A percentile compares a stretch with the other conserved stretches of the same genome.
Conservation (phyloP, 2,797 vertebrate species). For the Melopsittacus undulatus region DNA sequence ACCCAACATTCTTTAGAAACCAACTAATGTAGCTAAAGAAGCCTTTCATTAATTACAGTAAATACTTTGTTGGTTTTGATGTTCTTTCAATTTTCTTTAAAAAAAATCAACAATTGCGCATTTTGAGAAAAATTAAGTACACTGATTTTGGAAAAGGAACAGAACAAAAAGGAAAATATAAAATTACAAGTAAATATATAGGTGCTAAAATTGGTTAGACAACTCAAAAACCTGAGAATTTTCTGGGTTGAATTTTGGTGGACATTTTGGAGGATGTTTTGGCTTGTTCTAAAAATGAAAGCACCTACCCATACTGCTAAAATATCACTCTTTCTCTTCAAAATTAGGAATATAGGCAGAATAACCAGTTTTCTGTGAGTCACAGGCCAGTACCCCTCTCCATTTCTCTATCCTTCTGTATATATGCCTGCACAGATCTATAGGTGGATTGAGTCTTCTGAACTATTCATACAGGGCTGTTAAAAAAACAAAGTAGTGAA, state of each 20-base stretch:
- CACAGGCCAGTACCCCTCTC: neutral
- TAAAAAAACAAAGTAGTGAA: neutral
- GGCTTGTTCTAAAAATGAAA: neutral
- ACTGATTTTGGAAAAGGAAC: neutral
- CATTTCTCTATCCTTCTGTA: neutral
- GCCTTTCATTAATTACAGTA: neutral
- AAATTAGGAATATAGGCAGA: neutral
- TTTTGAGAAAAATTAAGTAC: neutral
- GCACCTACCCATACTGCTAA: neutral
- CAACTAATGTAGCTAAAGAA: neutral
- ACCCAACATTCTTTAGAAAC: neutral
- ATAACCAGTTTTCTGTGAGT: neutral
- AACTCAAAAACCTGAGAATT: rapidly evolving
- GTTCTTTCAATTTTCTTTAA: neutral
- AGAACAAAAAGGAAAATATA: neutral
- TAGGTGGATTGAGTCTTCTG: neutral
- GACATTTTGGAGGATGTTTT: neutral
- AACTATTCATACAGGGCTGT: neutral
- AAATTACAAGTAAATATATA: neutral
- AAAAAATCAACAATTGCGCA: neutral
- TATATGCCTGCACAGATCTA: neutral
- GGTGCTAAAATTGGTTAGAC: neutral
- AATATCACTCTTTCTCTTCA: neutral
- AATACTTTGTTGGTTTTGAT: neutral
- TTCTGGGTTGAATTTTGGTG: neutral